Percentiles rank a stretch among this genome's conserved stretches.
These are phyloP conservation scores for Diplosoma virens DNA, from an alignment of 23 tunicate species.

Conservation along the genomic window DNA sequence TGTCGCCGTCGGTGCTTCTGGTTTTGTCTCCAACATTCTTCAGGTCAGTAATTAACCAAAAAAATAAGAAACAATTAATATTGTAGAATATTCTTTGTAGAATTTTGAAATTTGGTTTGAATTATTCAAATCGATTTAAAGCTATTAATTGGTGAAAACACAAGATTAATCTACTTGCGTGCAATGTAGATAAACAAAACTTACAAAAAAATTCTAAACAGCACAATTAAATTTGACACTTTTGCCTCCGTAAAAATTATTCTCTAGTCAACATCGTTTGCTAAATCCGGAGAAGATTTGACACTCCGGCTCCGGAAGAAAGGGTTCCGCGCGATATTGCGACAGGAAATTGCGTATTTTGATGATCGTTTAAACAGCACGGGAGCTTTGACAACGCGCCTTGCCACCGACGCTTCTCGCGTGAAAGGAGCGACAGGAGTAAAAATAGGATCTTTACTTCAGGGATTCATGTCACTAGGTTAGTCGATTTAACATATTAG, in stretches of 20 bases:
- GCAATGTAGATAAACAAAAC: too few species aligned
- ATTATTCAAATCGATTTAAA: too few species aligned
- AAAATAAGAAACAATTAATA: too few species aligned
- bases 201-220: too few species aligned
- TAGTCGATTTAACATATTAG: background rate
- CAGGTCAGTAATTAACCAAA: too few species aligned
- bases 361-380: constrained; percentile 84
- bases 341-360: constrained; percentile 79
- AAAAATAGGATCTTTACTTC: constrained; percentile 40
- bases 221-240: too few species aligned
- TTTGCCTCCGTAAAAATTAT: too few species aligned
- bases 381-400: constrained; percentile 75
- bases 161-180: too few species aligned
- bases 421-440: constrained; percentile 90
- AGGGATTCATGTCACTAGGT: constrained; percentile 67
- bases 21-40: constrained; percentile 58
- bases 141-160: too few species aligned
- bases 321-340: constrained; percentile 54
- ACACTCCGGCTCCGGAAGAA: constrained; percentile 54
- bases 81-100: too few species aligned
- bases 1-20: constrained; percentile 71
- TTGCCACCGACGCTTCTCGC: constrained; percentile 73
- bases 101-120: too few species aligned
- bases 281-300: constrained; percentile 90
- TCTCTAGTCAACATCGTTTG: constrained; percentile 33